A percentile compares a stretch with the other conserved stretches of the same genome.
Evolutionary conservation across 2,113 vertebrate genomes (phyloP).

Genomic region (Excalfactoria chinensis): DNA sequence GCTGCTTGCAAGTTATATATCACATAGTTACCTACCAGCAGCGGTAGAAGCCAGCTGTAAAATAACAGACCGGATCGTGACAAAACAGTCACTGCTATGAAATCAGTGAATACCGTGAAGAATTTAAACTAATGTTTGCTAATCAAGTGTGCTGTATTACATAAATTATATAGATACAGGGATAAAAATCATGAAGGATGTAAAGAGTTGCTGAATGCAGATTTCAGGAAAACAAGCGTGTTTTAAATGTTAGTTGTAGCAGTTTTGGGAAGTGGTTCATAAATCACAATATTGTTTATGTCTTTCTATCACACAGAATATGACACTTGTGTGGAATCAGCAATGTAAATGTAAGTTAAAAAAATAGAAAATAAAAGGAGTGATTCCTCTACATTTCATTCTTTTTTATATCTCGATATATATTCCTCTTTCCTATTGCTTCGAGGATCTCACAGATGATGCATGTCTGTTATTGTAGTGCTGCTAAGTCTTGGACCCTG

Average conservation of each 20-base stretch:
- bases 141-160: slow-evolving; percentile 1
- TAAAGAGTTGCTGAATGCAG: not conserved
- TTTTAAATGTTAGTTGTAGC: not conserved
- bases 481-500: not conserved
- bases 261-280: not conserved
- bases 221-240: not conserved
- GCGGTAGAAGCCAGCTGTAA: slow-evolving; percentile 78
- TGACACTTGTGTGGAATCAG: not conserved
- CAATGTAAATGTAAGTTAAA: not conserved
- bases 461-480: not conserved
- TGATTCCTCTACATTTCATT: not conserved
- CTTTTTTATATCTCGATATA: not conserved
- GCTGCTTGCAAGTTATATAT: slow-evolving; percentile 96
- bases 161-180: not conserved
- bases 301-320: not conserved
- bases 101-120: slow-evolving; percentile 17
- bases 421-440: not conserved
- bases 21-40: slow-evolving; percentile 92
- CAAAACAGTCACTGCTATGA: slow-evolving; percentile 62
- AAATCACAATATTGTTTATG: not conserved
- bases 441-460: not conserved
- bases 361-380: not conserved
- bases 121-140: slow-evolving; percentile 43
- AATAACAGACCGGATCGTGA: slow-evolving; percentile 67
- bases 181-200: not conserved